Evolutionary conservation across 2,113 vertebrate genomes (phyloP).

Genomic region (Azemiops feae): DNA sequence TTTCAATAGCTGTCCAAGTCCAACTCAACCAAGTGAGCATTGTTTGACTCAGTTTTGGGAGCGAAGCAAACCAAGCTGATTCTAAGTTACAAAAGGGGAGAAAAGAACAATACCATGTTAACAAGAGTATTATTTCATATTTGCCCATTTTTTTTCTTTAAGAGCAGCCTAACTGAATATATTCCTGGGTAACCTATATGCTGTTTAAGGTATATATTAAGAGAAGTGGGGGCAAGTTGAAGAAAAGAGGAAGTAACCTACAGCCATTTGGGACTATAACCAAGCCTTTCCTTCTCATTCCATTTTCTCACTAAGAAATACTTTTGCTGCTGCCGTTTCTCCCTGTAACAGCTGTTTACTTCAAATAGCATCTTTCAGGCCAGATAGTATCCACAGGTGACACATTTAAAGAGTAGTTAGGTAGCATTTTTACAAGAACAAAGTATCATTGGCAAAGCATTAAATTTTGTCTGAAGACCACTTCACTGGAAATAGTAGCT

Average conservation of each 20-base stretch:
- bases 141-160: neutral
- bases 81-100: neutral
- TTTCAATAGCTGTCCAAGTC: too few species aligned
- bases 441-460: neutral
- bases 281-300: neutral
- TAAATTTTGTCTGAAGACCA: neutral
- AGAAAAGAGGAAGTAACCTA: neutral
- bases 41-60: neutral
- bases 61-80: neutral
- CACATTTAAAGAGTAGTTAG: neutral
- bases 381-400: neutral
- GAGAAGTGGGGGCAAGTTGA: neutral
- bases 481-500: neutral
- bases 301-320: neutral
- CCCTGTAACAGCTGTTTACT: neutral
- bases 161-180: neutral
- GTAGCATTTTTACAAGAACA: neutral
- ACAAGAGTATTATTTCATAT: neutral
- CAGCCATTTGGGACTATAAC: neutral
- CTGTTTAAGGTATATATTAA: neutral
- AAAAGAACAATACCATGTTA: neutral
- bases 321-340: neutral
- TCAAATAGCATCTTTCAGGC: neutral
- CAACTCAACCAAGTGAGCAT: neutral
- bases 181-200: neutral